Base-by-base conservation (phyloP, 2,113 vertebrate genomes). In the Chloropsis hardwickii region DNA sequence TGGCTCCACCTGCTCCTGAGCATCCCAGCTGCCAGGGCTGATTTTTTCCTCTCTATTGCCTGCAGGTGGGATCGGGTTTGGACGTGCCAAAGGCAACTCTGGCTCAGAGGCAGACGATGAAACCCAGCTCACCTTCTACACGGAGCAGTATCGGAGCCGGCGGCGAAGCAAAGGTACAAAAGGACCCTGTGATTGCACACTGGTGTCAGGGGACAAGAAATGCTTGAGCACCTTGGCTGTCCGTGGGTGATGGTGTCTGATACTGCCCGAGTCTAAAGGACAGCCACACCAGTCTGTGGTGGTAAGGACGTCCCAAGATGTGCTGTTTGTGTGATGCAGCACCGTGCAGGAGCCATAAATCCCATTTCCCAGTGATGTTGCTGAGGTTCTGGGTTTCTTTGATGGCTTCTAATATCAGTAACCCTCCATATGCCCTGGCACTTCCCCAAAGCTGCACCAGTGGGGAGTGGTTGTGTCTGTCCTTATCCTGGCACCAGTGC, bases 61-160 rank as follows among this genome's bases (percentile, higher is more conserved):
- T 39, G 24, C 94, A 98, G 98, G 98, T 92, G 98, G 98, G 58
- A 98, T 98, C 17, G 98, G 99, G 77, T 99, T 99, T 69, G 98
- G 98, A 44, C 98, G 98, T 95, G 97, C 98, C 95, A 98, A 98
- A 93, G 99, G 98, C 21, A 98, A 99, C 44, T 99, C 99, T 0
- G 99, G 99, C 51, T 99, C 99, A 0, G 99, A 99, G 82, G 98
- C 99, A 1, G 99, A 99, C 0, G 99, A 99, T 13, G 99, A 99
- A 93, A 98, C 97, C 18, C 99, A 99, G 86, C 97, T 99, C 84
- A 99, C 99, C 20, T 99, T 99, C 96, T 99, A 99, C 97, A 99
- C 99, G 0, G 99, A 99, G 90, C 99, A 99, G 95, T 99, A 99
- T 57, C 98, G 99, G 86, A 99, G 99, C 64, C 98, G 98, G 18